phyloP scores from a whole-genome alignment of 2,797 vertebrate species.

The Pipistrellus nathusii region DNA sequence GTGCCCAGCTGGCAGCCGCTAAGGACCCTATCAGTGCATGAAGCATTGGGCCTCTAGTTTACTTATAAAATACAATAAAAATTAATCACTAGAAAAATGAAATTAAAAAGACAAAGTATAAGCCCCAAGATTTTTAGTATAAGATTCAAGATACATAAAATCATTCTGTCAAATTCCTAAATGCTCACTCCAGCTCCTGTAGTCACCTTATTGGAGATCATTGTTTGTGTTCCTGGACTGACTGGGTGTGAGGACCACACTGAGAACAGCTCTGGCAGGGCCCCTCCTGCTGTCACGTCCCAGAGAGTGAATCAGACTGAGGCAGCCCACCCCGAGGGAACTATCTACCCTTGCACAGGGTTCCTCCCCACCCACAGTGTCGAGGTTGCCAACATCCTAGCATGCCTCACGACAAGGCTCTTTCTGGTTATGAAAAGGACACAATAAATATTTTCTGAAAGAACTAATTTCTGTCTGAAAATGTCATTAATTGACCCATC shows the following conservation, averaged over 20 bases:
- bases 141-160: not conserved
- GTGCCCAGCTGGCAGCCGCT: no score
- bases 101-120: not conserved
- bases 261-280: not conserved
- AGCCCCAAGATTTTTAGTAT: not conserved
- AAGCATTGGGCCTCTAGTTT: no score
- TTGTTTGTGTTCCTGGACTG: not conserved
- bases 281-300: no score
- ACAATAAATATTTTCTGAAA: not conserved
- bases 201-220: not conserved
- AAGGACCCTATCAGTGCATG: no score
- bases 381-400: not conserved
- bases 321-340: not conserved
- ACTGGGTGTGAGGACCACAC: no score
- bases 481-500: not conserved
- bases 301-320: not conserved
- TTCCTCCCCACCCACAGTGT: not conserved
- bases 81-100: conserved; percentile 12
- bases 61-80: not conserved
- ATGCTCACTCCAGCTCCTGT: not conserved
- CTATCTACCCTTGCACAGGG: not conserved
- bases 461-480: conserved; percentile 16
- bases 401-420: no score
- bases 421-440: not conserved
- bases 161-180: not conserved